A percentile compares a stretch with the other conserved stretches of the same genome.
Conservation (phyloP, 2,888 invertebrate genomes). For the Macaria liturata region DNA sequence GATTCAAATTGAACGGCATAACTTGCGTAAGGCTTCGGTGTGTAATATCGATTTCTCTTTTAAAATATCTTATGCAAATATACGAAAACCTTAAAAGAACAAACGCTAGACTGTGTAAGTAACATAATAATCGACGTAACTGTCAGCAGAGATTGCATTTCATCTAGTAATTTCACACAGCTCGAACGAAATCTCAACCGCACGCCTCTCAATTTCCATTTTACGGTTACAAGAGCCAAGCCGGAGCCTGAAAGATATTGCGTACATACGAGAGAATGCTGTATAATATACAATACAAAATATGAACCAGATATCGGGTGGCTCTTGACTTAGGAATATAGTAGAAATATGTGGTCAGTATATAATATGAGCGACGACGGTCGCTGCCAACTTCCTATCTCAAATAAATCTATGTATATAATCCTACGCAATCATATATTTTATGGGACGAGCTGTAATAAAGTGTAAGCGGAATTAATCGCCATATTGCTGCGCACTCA, state of each 20-base stretch:
- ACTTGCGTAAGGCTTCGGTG: not conserved
- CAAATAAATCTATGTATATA: conserved; percentile 34
- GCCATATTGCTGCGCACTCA: conserved; percentile 3
- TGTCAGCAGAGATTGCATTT: conserved; percentile 15
- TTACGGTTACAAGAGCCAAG: conserved; percentile 24
- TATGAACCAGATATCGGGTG: conserved; percentile 27
- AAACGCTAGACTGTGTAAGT: too few species aligned
- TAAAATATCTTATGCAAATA: too few species aligned
- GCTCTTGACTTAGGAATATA: conserved; percentile 24
- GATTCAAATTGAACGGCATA: not conserved
- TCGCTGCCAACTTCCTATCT: conserved; percentile 38
- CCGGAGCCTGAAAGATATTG: conserved; percentile 19
- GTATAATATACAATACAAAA: conserved; percentile 26
- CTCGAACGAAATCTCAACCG: conserved; percentile 25
- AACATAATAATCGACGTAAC: not conserved
- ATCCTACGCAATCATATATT: conserved; percentile 28
- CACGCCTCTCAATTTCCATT: conserved; percentile 27
- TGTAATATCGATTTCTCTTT: too few species aligned
- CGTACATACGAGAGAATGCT: conserved; percentile 3
- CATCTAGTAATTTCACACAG: conserved; percentile 6
- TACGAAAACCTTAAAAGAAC: too few species aligned
- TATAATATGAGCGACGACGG: conserved; percentile 24
- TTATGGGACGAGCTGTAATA: conserved; percentile 25
- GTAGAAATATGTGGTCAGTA: not conserved
- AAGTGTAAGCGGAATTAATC: conserved; percentile 24